Evolutionary conservation across 2,113 vertebrate genomes (phyloP).

Genomic region (Hoplias malabaricus): DNA sequence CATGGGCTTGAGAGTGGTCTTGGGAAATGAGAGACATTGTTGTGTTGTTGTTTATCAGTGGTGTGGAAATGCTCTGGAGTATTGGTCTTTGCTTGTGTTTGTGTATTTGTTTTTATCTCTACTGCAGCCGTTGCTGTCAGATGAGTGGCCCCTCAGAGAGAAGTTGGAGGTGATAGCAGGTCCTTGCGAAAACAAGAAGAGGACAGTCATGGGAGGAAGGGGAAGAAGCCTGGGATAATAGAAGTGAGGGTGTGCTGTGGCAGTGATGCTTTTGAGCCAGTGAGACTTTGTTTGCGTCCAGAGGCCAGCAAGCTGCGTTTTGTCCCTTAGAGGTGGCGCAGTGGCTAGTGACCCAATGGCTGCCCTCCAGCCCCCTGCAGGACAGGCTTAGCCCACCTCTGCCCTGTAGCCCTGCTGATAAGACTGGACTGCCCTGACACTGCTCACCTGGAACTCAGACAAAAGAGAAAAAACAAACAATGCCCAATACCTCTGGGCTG

Average conservation of each 20-base stretch:
- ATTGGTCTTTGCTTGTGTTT: background rate
- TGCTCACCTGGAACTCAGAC: background rate
- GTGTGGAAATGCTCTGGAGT: background rate
- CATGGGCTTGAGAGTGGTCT: background rate
- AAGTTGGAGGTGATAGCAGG: background rate
- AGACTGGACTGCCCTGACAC: slow-evolving; percentile 35
- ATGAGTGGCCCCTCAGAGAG: background rate
- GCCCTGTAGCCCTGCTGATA: slow-evolving; percentile 24
- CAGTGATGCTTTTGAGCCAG: slow-evolving; percentile 1
- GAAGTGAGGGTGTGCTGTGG: background rate
- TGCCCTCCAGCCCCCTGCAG: background rate
- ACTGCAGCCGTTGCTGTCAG: background rate
- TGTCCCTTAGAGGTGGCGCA: slow-evolving; percentile 11
- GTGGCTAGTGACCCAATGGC: slow-evolving; percentile 6
- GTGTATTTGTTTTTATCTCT: background rate
- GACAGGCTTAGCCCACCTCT: slow-evolving; percentile 12
- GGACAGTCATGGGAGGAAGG: background rate
- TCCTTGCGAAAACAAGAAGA: background rate
- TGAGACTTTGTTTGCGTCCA: slow-evolving; percentile 27
- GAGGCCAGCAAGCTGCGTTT: slow-evolving; percentile 22
- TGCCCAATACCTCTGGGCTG: slow-evolving; percentile 27
- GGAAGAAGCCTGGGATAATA: background rate
- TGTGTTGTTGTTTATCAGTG: background rate
- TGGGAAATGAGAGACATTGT: background rate
- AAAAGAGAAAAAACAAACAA: slow-evolving; percentile 13